These are phyloP conservation scores for Pangasius macronema DNA, from an alignment of 2,797 vertebrate species.

Conservation along the genomic window DNA sequence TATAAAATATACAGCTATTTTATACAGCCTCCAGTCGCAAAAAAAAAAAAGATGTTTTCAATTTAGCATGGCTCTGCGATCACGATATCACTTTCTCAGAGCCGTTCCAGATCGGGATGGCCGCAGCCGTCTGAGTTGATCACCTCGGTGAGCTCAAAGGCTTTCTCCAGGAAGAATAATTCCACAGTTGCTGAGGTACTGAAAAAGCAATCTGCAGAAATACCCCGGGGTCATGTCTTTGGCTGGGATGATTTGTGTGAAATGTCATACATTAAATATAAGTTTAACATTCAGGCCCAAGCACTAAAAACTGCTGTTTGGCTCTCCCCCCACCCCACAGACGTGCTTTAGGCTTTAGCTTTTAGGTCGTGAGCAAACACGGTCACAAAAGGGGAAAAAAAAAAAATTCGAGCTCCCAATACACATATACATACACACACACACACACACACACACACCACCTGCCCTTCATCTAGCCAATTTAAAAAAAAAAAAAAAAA, in stretches of 20 bases:
- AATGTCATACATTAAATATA: slow-evolving; percentile 90
- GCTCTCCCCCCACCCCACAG: slow-evolving; percentile 56
- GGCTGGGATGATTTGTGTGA: slow-evolving; percentile 85
- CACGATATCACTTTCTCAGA: slow-evolving; percentile 79
- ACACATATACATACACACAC: slow-evolving; percentile 37
- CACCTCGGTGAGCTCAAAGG: slow-evolving; percentile 80
- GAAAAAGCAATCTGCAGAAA: slow-evolving; percentile 86
- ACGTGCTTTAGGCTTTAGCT: slow-evolving; percentile 70
- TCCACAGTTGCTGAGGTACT: slow-evolving; percentile 86
- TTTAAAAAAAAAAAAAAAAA: slow-evolving; percentile 53
- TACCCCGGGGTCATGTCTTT: slow-evolving; percentile 86
- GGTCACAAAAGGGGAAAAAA: slow-evolving; percentile 67
- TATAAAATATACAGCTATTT: slow-evolving; percentile 84
- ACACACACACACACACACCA: slow-evolving; percentile 54
- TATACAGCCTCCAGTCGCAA: slow-evolving; percentile 79
- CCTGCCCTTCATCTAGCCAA: slow-evolving; percentile 69
- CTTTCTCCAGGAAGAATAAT: slow-evolving; percentile 82
- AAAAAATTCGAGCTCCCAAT: slow-evolving; percentile 45
- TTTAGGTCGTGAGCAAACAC: slow-evolving; percentile 62
- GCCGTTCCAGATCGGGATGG: slow-evolving; percentile 76
- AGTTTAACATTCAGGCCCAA: slow-evolving; percentile 84
- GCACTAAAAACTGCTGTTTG: slow-evolving; percentile 80
- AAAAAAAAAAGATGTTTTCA: slow-evolving; percentile 80
- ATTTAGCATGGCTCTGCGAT: slow-evolving; percentile 83
- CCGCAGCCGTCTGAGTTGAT: slow-evolving; percentile 76